Evolutionary conservation across 2,888 invertebrate species (phyloP), one percentile per base, ranked within the genome.

Genomic region (Lepidocyrtinus sp.): DNA sequence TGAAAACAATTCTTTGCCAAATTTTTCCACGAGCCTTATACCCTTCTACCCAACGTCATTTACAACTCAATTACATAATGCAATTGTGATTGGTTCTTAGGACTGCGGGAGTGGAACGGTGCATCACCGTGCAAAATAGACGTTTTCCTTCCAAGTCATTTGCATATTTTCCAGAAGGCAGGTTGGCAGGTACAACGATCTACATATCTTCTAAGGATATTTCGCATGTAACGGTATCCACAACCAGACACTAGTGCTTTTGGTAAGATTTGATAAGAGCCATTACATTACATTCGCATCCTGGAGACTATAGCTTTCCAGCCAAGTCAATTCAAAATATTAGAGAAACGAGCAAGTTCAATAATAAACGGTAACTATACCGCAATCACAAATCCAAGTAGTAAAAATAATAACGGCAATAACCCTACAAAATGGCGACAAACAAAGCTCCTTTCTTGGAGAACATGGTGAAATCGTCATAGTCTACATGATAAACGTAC

Each of bases 391-490:
- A 59, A 59, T 59, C 59, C 59, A 59, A 19, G 22, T 22, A 19
- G 59, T 59, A 59, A 59, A 59, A 59, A 59, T 59, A 59, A 59
- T 59, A 59, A 59, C 59, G 59, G 59, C 22, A 59, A 59, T 59
- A 59, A 59, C 22, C 59, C 21, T 59, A 59, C 21, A 59, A 59
- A 59, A 59, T 59, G 59, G 59, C 59, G 59, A 59, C 59, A 59
- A 59, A 59, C 59, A 59, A 59, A 59, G 59, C 59, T 22, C n/a
- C 22, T 59, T 21, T 59, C 59, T 59, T 59, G n/a, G n/a, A n/a
- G n/a, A n/a, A n/a, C n/a, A n/a, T n/a, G n/a, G n/a, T n/a, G n/a
- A n/a, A n/a, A n/a, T n/a, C n/a, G n/a, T n/a, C n/a, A n/a, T n/a
- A n/a, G n/a, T n/a, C n/a, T n/a, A n/a, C n/a, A n/a, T n/a, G n/a